A percentile compares a stretch with the other conserved stretches of the same genome.
phyloP scores from a whole-genome alignment of 2,888 invertebrate species.

The Lamellibrachia columna region DNA sequence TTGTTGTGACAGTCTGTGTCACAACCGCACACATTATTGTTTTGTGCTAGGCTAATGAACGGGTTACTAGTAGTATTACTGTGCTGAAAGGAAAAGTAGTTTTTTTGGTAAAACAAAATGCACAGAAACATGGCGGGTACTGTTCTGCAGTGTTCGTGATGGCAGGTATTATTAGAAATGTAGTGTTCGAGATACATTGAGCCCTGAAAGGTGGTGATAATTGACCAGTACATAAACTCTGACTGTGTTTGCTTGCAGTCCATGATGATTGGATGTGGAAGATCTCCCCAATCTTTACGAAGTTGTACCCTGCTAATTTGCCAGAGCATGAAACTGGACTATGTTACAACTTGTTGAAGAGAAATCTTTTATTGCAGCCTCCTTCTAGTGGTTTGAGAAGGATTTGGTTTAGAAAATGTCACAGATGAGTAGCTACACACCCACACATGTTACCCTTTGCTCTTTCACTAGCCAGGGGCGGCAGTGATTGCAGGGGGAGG shows the following conservation, averaged over 20 bases:
- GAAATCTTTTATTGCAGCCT: background rate
- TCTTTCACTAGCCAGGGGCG: background rate
- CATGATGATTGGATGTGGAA: background rate
- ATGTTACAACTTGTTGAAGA: background rate
- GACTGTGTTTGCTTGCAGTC: background rate
- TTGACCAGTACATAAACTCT: background rate
- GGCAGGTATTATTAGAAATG: background rate
- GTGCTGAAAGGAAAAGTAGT: background rate
- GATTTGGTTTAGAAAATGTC: background rate
- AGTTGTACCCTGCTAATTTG: background rate
- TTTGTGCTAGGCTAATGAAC: background rate
- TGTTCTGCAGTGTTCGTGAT: background rate
- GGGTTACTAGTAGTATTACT: background rate
- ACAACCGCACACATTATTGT: background rate
- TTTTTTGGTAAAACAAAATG: background rate
- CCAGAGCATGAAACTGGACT: background rate
- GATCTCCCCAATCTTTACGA: background rate
- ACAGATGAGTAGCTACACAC: background rate
- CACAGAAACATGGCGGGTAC: background rate
- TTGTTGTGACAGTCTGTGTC: background rate
- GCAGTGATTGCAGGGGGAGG: background rate
- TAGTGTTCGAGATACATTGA: background rate
- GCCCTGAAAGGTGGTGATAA: background rate
- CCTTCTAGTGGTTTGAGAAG: background rate
- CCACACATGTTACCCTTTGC: background rate